These are phyloP conservation scores for Mirounga angustirostris DNA, from an alignment of 2,113 vertebrate species.

Conservation along the genomic window DNA sequence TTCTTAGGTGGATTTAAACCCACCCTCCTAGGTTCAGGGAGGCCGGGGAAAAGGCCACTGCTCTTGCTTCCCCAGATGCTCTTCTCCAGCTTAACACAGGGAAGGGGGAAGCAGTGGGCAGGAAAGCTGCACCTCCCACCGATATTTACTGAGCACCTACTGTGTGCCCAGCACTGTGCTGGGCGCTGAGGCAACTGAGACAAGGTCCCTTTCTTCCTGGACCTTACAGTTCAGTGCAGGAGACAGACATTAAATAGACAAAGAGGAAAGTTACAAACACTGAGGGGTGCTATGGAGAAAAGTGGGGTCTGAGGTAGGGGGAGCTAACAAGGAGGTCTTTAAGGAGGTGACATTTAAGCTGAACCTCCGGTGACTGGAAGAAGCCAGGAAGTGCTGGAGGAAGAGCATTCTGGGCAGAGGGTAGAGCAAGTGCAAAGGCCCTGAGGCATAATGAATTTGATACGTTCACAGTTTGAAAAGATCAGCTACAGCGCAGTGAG, in stretches of 20 bases:
- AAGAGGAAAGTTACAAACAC: neutral
- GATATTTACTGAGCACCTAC: neutral
- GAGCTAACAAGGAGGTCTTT: neutral
- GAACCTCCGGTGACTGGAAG: neutral
- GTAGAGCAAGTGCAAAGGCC: neutral
- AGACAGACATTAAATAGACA: neutral
- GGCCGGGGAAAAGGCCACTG: neutral
- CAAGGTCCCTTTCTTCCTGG: neutral
- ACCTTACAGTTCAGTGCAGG: neutral
- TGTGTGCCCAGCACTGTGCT: neutral
- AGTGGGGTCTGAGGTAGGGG: accelerated
- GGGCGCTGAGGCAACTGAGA: neutral
- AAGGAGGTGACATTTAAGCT: neutral
- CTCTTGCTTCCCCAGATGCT: neutral
- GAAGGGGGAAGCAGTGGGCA: neutral
- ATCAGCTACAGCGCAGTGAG: neutral
- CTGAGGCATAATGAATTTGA: neutral
- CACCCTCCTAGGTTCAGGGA: neutral
- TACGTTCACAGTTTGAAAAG: neutral
- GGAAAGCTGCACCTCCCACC: neutral
- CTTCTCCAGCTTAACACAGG: neutral
- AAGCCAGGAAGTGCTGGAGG: neutral
- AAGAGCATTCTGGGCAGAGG: neutral
- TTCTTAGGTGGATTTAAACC: neutral
- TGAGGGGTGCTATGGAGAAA: neutral